A percentile compares a stretch with the other conserved stretches of the same genome.
Conservation (phyloP, 37 sponge, comb jelly and placozoan genomes). For the Eunapius fragilis region DNA sequence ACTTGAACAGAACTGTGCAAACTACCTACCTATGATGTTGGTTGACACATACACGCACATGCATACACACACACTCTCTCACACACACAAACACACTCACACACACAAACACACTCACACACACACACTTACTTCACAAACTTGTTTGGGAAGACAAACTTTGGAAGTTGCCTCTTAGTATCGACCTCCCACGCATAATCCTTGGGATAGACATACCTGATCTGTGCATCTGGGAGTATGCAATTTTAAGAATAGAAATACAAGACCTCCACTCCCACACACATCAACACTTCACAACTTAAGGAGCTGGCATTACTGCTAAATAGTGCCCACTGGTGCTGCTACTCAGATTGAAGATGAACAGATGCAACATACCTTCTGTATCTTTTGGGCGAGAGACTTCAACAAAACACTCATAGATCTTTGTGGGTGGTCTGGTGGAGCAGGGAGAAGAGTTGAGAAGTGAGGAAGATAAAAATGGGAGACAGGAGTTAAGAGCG, state of each 20-base stretch:
- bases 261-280: neutral
- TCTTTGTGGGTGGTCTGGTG: constrained; percentile 16
- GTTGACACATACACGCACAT: neutral
- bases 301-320: too few relatives aligned
- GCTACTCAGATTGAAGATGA: too few relatives aligned
- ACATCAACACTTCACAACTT: neutral
- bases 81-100: neutral
- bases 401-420: constrained; percentile 74
- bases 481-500: neutral
- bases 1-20: too few relatives aligned
- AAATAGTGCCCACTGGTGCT: too few relatives aligned
- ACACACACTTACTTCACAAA: constrained; percentile 37
- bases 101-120: neutral
- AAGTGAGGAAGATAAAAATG: neutral
- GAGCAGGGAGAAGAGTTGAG: constrained; percentile 14
- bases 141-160: constrained; percentile 69
- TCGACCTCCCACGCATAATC: constrained; percentile 57
- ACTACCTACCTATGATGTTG: neutral
- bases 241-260: neutral
- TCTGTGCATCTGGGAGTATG: constrained; percentile 31
- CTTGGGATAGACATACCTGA: constrained; percentile 51
- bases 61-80: neutral
- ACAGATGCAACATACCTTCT: constrained; percentile 33
- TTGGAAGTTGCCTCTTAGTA: constrained; percentile 53
- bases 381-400: constrained; percentile 34